Evolutionary conservation across 2,113 vertebrate species (phyloP), one percentile per base, ranked within the genome.

Genomic region (Sylvia atricapilla): DNA sequence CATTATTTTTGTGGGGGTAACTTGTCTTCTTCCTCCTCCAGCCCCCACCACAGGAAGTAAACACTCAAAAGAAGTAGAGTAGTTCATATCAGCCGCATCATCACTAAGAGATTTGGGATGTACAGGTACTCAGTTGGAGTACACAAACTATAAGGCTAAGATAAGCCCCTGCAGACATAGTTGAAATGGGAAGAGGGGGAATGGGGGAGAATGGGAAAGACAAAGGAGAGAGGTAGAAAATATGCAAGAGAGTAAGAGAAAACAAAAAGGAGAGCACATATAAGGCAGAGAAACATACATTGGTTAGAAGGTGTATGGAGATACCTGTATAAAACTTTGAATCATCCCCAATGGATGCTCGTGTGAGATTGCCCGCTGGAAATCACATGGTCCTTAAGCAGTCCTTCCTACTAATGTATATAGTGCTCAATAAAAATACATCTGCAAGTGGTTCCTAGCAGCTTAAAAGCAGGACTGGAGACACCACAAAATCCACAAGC

Each of bases 401-500:
- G 72, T 47, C 23, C n/a, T 87, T 80, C 37, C n/a, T 60, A 47
- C 37, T 63, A 35, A 58, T 6, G 1, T 43, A 22, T 58, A 21
- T 15, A 85, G 39, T 23, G 37, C 39, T 93, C 33, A 23, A 24
- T 68, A 56, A 80, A 90, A 93, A 81, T 58, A 68, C 15, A 47
- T 76, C 72, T 75, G 49, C 81, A 80, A 50, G 76, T 77, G 17
- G 56, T 64, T 88, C 37, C 50, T 60, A 60, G 64, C 76, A 90
- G 81, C 78, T 58, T 93, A 72, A 74, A 90, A 41, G 49, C 60
- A 86, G 60, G 87, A 50, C 49, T 78, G 52, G n/a, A 94, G 41
- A 96, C 96, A 84, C 72, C 66, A 87, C 82, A 68, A 94, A 96
- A 88, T 93, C 78, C 68, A 52, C 73, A 93, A 87, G 66, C 77